Base-by-base conservation (phyloP, 2,797 vertebrate species). In the Erethizon dorsatum region DNA sequence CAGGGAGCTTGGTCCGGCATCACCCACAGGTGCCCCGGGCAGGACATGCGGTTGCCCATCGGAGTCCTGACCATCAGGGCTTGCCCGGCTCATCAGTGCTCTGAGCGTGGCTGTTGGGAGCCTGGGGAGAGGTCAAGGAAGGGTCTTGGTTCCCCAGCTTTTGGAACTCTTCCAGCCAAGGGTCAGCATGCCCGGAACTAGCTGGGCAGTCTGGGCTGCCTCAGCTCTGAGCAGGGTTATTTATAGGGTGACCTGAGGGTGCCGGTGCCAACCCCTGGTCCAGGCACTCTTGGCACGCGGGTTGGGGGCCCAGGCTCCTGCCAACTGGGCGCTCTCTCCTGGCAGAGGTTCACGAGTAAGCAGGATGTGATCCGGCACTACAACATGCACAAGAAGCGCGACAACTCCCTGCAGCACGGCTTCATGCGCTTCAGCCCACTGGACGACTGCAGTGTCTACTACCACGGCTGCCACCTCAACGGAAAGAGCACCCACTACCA, bases 331-430 rank as follows among this genome's bases (percentile, higher is more conserved):
- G 33, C 95, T 91, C n/a, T 98, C 33, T 97, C 91, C 93, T 93
- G 95, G 98, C 99, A 99, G 99, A 99, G 99, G 98, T 99, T 99
- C 99, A 99, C 99, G 86, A 99, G 99, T 98, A 99, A 99, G 98
- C 99, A 99, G 99, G 99, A 99, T 65, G 99, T 99, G 98, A 99
- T 99, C 98, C 99, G 99, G 97, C 99, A 99, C 98, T 99, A 99
- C 99, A 99, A 99, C 99, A 99, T 99, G 99, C 99, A 99, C 99
- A 99, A 99, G 99, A 99, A 99, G 97, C 99, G 99, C 0, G 99
- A 99, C 98, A 99, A 99, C 98, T 99, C 99, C 80, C 99, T 99
- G 97, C 99, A 99, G 99, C 99, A 99, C 0, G 99, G 99, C 98
- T 99, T 99, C 99, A 99, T 99, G 99, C 99, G 99, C 98, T 99